Evolutionary conservation across 2,888 invertebrate genomes (phyloP), one percentile per base, ranked within the genome.

Genomic region (Oegoconia quadripuncta): DNA sequence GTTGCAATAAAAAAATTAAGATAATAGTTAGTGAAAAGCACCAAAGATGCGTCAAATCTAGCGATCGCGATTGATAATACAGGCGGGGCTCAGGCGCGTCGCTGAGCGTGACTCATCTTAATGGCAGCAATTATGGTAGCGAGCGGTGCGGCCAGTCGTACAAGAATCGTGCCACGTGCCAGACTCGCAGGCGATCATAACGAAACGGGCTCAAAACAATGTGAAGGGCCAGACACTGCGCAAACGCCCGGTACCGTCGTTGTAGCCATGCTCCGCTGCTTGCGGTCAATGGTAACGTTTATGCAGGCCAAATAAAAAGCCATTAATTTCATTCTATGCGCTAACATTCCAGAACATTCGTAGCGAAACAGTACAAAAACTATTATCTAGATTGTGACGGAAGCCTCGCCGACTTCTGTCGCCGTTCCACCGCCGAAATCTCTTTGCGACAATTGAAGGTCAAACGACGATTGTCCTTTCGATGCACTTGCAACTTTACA

Each of bases 31-130:
- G 27, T 27, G 13, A 20, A 32, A 20, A 35, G 29, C 23, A 9
- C 16, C 28, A 18, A 22, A 37, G 33, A 40, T 33, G 33, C 33
- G 37, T 33, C 28, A n/a, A 37, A 37, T 41, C 51, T 54, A 59
- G 59, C 59, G 74, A 79, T 78, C 57, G 71, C 64, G 53, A 72
- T 74, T 74, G 77, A 77, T 79, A 77, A 72, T 64, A 52, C 67
- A 68, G 76, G 71, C 75, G 72, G 71, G 64, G 71, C 66, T 64
- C 61, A 46, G 67, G 63, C 77, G 74, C 72, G 73, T 79, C 78
- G 76, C 68, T 76, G 71, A 84, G 82, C 82, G 75, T 86, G 86
- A 86, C 80, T 87, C 84, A 84, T 83, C 75, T 83, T 83, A 83
- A 84, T 82, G 59, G 74, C 64, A 62, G 78, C 77, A 83, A 82